Base-by-base conservation (phyloP, 2,113 vertebrate species). In the Coptodon rendalli region DNA sequence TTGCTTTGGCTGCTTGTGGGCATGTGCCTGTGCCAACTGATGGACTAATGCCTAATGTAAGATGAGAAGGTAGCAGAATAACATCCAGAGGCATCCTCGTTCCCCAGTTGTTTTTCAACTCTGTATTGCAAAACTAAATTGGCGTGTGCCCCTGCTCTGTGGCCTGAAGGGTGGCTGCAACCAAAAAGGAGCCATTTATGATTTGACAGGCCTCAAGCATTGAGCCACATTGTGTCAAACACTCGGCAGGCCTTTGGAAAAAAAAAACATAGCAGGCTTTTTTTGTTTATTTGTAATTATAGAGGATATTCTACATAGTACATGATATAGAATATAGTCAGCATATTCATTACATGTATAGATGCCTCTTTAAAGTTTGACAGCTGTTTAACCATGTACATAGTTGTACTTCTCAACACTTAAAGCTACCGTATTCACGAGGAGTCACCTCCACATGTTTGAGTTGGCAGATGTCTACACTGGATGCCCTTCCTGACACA, bases 31-130 rank as follows among this genome's bases (percentile, higher is more conserved):
- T 90, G 87, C 93, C 91, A 91, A 90, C 76, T 93, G 91, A 95
- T 90, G 82, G 89, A 80, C 86, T 87, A 68, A 88, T 87, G 79
- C 89, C 91, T 94, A 91, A 94, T 94, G 89, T 90, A 89, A 93
- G 87, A 95, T 86, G 93, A 94, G 92, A 93, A 86, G 87, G 91
- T 92, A 91, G 86, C 87, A 91, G 73, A 93, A 92, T 86, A 94
- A 92, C 91, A 93, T 90, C 95, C 92, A 92, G 73, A 85, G 91
- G 93, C 89, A 63, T 81, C 56, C 57, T 86, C 71, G 81, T 93
- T 91, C 87, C 52, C 82, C 92, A 93, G 91, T 86, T 94, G 89
- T 91, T 94, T 92, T 88, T 85, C 66, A 80, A 63, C 38, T 82
- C 50, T 73, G 63, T 80, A 85, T 86, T 89, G 36, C 63, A 78